A percentile compares a stretch with the other conserved stretches of the same genome.
These are phyloP conservation scores for Metacarcinus magister DNA, from an alignment of 2,888 invertebrate genomes.

Conservation along the genomic window DNA sequence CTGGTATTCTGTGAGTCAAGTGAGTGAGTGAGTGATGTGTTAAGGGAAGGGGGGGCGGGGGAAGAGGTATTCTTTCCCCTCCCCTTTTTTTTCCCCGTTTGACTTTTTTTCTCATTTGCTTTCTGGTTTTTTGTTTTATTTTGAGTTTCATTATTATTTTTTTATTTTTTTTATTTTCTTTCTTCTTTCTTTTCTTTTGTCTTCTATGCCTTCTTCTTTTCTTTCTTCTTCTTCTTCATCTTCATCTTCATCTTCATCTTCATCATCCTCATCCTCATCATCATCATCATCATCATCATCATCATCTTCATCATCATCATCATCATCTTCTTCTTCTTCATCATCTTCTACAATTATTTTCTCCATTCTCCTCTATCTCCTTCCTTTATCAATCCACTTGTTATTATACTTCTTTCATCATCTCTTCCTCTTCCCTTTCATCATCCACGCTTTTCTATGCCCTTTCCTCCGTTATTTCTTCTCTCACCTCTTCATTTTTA, in stretches of 20 bases:
- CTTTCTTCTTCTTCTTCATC: neutral
- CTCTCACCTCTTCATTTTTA: neutral
- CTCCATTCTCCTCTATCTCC: neutral
- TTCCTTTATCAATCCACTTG: neutral
- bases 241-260: neutral
- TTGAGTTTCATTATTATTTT: neutral
- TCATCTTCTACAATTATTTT: too few species aligned
- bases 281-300: too few species aligned
- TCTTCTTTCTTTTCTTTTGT: neutral
- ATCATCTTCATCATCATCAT: too few species aligned
- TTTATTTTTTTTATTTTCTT: neutral
- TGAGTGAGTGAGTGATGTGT: too few species aligned
- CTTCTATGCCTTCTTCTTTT: neutral
- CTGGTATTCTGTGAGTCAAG: too few species aligned
- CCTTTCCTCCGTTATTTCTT: neutral
- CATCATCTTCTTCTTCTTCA: too few species aligned
- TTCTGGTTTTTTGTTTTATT: neutral
- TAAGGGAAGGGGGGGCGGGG: too few species aligned
- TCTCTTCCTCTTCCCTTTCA: neutral
- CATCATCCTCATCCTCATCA: too few species aligned
- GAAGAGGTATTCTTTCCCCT: neutral
- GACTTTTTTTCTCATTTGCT: neutral
- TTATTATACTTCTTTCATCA: neutral
- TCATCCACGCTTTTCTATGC: neutral
- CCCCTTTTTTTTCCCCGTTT: neutral